Conservation (phyloP, 2,113 vertebrate species). For the Glaucomys volans region DNA sequence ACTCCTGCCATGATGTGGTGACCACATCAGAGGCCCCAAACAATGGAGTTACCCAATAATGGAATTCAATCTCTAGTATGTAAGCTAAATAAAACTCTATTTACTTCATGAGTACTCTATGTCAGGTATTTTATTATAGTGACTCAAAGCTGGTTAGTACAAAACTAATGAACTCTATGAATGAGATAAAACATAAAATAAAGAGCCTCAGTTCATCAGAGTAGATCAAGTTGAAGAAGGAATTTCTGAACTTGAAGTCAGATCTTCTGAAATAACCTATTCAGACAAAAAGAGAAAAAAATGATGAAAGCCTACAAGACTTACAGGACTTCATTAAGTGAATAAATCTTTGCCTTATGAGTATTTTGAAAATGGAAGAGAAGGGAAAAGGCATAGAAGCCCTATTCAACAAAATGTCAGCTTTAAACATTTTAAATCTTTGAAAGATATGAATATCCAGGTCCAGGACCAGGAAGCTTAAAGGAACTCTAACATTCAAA, state of each 20-base stretch:
- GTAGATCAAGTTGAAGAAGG: neutral
- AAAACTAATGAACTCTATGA: neutral
- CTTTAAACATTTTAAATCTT: neutral
- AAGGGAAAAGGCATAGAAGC: neutral
- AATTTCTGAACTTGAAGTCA: neutral
- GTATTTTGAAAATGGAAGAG: neutral
- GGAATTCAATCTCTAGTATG: neutral
- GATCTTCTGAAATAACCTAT: neutral
- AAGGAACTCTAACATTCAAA: neutral
- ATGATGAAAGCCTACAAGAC: neutral
- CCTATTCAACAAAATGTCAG: neutral
- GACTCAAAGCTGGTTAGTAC: neutral
- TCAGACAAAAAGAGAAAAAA: neutral
- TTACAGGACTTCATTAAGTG: neutral
- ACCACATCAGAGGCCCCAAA: neutral
- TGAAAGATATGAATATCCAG: neutral
- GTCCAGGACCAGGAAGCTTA: neutral
- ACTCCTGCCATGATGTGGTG: no score
- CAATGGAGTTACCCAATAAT: neutral
- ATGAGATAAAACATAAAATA: neutral
- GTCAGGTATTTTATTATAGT: neutral
- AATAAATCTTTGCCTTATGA: neutral
- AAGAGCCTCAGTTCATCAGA: neutral
- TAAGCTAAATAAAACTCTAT: neutral
- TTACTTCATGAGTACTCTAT: neutral